A percentile compares a stretch with the other conserved stretches of the same genome.
Evolutionary conservation across 2,888 invertebrate species (phyloP).

Genomic region (Platycnemis pennipes): DNA sequence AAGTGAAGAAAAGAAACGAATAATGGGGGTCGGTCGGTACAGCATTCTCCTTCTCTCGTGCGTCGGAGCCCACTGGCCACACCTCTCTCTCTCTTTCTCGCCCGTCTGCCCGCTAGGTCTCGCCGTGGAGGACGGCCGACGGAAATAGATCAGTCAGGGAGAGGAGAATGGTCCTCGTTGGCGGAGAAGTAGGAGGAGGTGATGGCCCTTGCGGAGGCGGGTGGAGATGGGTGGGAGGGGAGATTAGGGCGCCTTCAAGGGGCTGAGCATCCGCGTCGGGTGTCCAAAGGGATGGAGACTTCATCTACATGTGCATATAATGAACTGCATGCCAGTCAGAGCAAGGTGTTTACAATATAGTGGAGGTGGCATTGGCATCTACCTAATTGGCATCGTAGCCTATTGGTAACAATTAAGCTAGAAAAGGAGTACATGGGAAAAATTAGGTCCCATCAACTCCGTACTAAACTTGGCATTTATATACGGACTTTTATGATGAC

Average conservation of each 20-base stretch:
- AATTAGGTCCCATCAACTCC: too few species aligned
- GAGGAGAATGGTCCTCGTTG: background rate
- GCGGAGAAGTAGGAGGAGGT: background rate
- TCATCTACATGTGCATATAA: background rate
- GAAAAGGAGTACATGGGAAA: too few species aligned
- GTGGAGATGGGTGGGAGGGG: background rate
- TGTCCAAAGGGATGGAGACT: background rate
- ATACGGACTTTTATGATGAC: too few species aligned
- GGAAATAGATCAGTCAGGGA: constrained; percentile 41
- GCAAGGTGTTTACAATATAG: too few species aligned
- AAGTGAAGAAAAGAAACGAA: too few species aligned
- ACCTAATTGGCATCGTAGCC: too few species aligned
- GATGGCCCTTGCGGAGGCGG: background rate
- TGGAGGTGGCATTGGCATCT: too few species aligned
- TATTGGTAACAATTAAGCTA: too few species aligned
- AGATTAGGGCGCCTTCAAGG: background rate
- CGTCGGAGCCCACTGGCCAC: background rate
- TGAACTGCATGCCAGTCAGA: background rate
- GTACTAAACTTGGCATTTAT: too few species aligned
- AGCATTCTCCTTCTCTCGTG: background rate
- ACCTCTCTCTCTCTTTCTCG: background rate
- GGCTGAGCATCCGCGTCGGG: background rate
- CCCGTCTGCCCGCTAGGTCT: constrained; percentile 43
- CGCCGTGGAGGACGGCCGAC: background rate
- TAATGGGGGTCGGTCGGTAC: background rate